phyloP scores from a whole-genome alignment of 1,140 invertebrate genomes.

The Steinernema khuongi region DNA sequence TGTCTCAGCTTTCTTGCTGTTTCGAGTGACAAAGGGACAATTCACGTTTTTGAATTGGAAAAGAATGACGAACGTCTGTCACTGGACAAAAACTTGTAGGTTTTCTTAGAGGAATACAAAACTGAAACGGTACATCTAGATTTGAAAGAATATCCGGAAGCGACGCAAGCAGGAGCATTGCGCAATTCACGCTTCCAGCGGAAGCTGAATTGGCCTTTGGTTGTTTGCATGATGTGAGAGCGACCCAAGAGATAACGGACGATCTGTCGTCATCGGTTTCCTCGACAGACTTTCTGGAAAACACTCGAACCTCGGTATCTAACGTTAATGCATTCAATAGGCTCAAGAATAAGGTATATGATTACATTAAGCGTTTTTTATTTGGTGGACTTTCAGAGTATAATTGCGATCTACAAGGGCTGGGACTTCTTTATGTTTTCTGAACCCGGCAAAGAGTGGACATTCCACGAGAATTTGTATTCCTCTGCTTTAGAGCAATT shows the following conservation, averaged over 20 bases:
- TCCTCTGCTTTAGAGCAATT: not conserved
- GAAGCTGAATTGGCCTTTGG: not conserved
- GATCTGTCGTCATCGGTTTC: not conserved
- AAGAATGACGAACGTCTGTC: not conserved
- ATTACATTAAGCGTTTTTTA: not conserved
- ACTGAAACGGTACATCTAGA: not conserved
- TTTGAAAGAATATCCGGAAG: not conserved
- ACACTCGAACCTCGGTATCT: not conserved
- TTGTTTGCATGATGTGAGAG: not conserved
- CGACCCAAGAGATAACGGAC: not conserved
- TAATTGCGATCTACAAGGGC: not conserved
- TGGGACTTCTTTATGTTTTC: constrained; percentile 6
- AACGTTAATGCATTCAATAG: not conserved
- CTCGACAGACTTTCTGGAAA: not conserved
- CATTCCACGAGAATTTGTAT: constrained; percentile 5
- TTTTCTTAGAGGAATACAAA: not conserved
- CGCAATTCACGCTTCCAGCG: not conserved
- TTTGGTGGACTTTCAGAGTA: not conserved
- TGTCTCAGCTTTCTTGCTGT: not conserved
- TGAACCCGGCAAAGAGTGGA: not conserved
- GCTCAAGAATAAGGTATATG: not conserved
- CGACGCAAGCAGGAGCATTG: not conserved
- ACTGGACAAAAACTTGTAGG: constrained; percentile 7
- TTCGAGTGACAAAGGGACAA: not conserved
- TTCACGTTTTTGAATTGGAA: not conserved